Percentiles rank a stretch among this genome's conserved stretches.
Evolutionary conservation across 2,113 vertebrate genomes (phyloP).

Genomic region (Progne subis): DNA sequence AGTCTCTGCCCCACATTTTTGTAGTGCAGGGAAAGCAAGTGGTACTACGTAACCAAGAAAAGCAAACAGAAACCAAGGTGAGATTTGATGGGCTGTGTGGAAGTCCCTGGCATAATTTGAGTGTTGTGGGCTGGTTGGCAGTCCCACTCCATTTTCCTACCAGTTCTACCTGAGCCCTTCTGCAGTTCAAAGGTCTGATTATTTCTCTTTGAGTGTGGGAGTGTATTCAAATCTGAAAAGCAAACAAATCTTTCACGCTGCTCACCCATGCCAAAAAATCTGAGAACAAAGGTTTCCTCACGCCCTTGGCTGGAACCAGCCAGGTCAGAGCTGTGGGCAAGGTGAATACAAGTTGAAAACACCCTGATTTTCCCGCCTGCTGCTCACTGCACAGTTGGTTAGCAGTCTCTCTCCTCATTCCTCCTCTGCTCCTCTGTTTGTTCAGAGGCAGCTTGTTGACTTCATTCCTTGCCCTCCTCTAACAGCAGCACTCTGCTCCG

Average conservation of each 20-base stretch:
- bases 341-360: not conserved
- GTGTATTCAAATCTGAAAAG: not conserved
- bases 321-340: not conserved
- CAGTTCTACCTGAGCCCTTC: not conserved
- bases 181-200: not conserved
- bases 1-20: not conserved
- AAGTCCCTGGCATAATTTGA: not conserved
- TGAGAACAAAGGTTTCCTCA: constrained; percentile 3
- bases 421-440: not conserved
- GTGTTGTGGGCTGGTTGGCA: accelerated
- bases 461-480: not conserved
- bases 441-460: not conserved
- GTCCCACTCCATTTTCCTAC: not conserved
- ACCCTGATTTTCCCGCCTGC: not conserved
- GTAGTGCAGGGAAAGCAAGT: not conserved
- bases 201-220: not conserved
- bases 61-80: not conserved
- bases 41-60: not conserved
- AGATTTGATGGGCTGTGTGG: not conserved
- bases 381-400: not conserved
- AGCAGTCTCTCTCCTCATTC: not conserved
- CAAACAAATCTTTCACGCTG: not conserved
- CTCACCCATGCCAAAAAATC: not conserved
- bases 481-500: accelerated
- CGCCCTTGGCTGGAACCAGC: not conserved